Base-by-base conservation (phyloP, 2,888 invertebrate genomes). In the Yponomeuta plumbellus region DNA sequence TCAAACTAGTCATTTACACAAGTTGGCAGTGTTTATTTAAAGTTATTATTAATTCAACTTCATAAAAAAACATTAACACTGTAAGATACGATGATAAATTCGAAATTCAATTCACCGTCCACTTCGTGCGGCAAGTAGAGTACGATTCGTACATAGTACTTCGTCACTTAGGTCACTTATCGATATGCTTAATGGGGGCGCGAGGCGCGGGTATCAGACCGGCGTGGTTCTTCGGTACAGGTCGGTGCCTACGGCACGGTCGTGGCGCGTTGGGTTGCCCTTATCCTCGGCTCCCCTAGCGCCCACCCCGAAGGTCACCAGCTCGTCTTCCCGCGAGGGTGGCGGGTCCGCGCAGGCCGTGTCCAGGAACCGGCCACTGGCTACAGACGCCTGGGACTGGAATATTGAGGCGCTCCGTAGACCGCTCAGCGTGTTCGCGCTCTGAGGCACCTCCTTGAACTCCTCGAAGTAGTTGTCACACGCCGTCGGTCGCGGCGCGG, bases 291-390 rank as follows among this genome's bases (percentile, higher is more conserved):
- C 66, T 91, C 88, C 71, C 92, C 73, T 40, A 64, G 86, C 75
- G 56, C 94, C 94, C 67, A 94, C 88, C 74, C 95, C 94, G 77
- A 95, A 95, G 13, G 94, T 94, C 62, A 95, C 94, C 77, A 95
- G 92, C 74, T 95, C 95, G 71, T 94, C 94, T 70, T 93, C 93
- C 64, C 92, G 91, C 1, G 94, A 92, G 71, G 92, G 91, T 58
- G 93, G 93, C 13, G 94, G 93, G 70, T 93, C 94, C 58, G 93
- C 91, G 52, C 92, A 93, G 34, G 95, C 94, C 57, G 94, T 94
- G 67, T 92, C 94, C 70, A 95, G 88, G 71, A 95, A 95, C 75
- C 94, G 93, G 2, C 94, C 93, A 68, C 95, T 95, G 34, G 94
- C 92, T 70, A 95, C 94, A 52, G 95, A 92, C 10, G 85, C 90